phyloP scores from a whole-genome alignment of 2,888 invertebrate genomes.

The Axea sp. region DNA sequence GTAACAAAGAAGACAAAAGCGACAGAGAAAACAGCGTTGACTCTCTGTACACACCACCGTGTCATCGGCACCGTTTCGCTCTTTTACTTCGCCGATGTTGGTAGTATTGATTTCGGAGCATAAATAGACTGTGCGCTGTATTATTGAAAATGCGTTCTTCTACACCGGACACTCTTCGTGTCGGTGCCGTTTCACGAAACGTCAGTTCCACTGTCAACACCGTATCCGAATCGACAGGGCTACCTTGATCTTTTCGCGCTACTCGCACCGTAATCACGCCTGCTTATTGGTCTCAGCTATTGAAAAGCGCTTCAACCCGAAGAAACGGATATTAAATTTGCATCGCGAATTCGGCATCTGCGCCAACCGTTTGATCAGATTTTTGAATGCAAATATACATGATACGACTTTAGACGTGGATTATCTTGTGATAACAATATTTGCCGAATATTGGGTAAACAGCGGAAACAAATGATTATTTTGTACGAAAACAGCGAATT shows the following conservation, averaged over 20 bases:
- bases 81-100: constrained; percentile 53
- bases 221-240: constrained; percentile 6
- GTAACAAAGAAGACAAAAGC: constrained; percentile 20
- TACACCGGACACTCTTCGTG: constrained; percentile 42
- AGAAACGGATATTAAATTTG: too few relatives aligned
- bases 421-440: too few relatives aligned
- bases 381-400: too few relatives aligned
- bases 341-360: too few relatives aligned
- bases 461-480: too few relatives aligned
- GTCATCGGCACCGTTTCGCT: constrained; percentile 41
- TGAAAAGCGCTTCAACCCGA: too few relatives aligned
- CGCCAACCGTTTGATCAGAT: too few relatives aligned
- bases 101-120: constrained; percentile 77
- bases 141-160: constrained; percentile 77
- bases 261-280: too few relatives aligned
- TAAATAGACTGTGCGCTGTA: constrained; percentile 78
- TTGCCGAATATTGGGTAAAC: too few relatives aligned
- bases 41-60: background rate
- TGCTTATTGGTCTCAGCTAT: too few relatives aligned
- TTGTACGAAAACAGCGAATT: too few relatives aligned
- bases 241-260: constrained; percentile 16
- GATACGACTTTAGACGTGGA: too few relatives aligned
- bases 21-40: constrained; percentile 10
- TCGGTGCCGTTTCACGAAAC: constrained; percentile 25
- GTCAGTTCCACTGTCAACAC: constrained; percentile 6